Conservation (phyloP, 2,797 vertebrate genomes). For the Xenopus petersii region DNA sequence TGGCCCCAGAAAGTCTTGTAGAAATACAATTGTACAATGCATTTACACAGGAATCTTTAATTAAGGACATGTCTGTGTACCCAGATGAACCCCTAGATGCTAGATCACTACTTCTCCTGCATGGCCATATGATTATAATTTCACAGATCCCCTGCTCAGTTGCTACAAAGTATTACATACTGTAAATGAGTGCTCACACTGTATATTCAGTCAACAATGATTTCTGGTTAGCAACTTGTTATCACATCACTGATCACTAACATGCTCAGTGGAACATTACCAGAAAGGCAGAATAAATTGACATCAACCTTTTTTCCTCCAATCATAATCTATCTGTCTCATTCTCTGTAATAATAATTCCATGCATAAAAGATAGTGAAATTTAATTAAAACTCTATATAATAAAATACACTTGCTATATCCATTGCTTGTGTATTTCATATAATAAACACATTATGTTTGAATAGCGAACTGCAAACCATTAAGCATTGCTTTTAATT, state of each 20-base stretch:
- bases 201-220: conserved; percentile 2
- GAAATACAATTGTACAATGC: too few relatives aligned
- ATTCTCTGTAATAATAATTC: conserved; percentile 45
- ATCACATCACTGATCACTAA: conserved; percentile 24
- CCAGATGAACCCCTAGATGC: too few relatives aligned
- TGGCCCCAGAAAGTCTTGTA: too few relatives aligned
- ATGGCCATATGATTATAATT: too few relatives aligned
- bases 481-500: conserved; percentile 77
- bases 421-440: conserved; percentile 52
- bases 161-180: not conserved
- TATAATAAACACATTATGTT: conserved; percentile 59
- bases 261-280: conserved; percentile 19
- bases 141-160: too few relatives aligned
- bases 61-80: too few relatives aligned
- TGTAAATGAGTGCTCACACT: not conserved
- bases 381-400: conserved; percentile 61
- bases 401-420: conserved; percentile 51
- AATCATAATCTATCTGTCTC: conserved; percentile 48
- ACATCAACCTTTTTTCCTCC: conserved; percentile 29
- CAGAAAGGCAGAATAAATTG: conserved; percentile 27
- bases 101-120: too few relatives aligned
- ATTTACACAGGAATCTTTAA: too few relatives aligned
- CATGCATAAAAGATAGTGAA: conserved; percentile 59
- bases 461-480: conserved; percentile 57
- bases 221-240: conserved; percentile 24